Base-by-base conservation (phyloP, 2,113 vertebrate species). In the Hoplias malabaricus region DNA sequence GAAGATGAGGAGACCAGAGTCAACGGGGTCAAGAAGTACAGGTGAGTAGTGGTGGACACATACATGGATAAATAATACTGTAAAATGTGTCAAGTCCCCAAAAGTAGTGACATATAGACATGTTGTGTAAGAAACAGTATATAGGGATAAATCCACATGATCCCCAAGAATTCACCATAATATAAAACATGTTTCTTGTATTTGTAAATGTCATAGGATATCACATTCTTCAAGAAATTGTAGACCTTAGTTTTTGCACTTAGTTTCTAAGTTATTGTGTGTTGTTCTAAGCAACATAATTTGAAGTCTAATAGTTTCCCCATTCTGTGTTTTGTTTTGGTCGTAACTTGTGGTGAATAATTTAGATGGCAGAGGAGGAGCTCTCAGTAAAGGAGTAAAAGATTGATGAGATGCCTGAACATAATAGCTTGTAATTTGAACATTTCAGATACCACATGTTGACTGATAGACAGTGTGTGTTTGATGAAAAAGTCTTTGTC, bases 1-100 rank as follows among this genome's bases (percentile, higher is more conserved):
- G 72, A 84, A 4, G 83, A 84, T 31, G 63, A 80, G 75, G 50
- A 33, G 48, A 80, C 83, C 16, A 92, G 93, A 84, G 88, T 95
- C 83, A 97, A 95, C 0, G 96, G 96, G 86, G 92, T 95, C 89
- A 93, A 92, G 84, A 95, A 93, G 38, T 93, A 96, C 90, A 98
- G 97, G 97, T 98, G 92, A 89, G 94, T 12, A 29, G 9, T 29
- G 34, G 13, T 36, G 7, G 31, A 42, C 19, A 67, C 29, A 43
- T 9, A 8, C 10, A 69, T 19, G 33, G 2, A 23, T 19, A 12
- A 7, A 23, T 10, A 27, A 23, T 23, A n/a, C 23, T 29, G 34
- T 33, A 43, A 73, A 43, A 50, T 54, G n/a, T n/a, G n/a, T n/a
- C n/a, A n/a, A n/a, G n/a, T 6, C 19, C 6, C 13, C 27, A 21